Evolutionary conservation across 2,888 invertebrate species (phyloP), one percentile per base, ranked within the genome.

Genomic region (Tethea ocularis): DNA sequence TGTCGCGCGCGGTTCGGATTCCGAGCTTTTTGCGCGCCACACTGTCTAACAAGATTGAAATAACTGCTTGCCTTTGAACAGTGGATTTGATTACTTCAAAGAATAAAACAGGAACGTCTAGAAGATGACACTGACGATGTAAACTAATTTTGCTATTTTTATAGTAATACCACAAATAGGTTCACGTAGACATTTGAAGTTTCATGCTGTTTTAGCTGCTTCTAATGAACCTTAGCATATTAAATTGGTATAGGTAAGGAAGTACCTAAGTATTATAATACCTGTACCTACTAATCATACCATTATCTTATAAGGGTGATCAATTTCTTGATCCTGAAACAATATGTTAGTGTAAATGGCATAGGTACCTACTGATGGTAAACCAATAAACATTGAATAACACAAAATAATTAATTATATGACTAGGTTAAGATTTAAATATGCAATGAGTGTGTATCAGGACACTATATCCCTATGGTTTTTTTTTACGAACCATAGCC

Each of bases 31-130:
- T 91, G 89, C 83, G 75, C 83, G 82, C 80, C 86, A 78, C 82
- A 75, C 82, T 78, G 85, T 89, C 87, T 89, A 88, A 88, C 85
- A 78, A 86, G 88, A 87, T 85, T 88, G 84, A 87, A 89, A 89
- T 90, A 88, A 84, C 83, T 83, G 77, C 80, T 78, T 74, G 79
- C 72, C 79, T 87, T 83, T 80, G 80, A 84, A 82, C 80, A 78
- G 70, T 68, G 76, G 70, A 80, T 82, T 82, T 80, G 78, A 85
- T 84, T 81, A 77, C 80, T 82, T 80, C 79, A 66, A 60, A 76
- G 82, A 83, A 84, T 74, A 74, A 77, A 77, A 80, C 68, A 78
- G 72, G 72, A 75, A 60, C 69, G 33, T 53, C 7, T 15, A 41
- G 36, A 15, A 36, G 36, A 36, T 36, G 3, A 36, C 8, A 29